Base-by-base conservation (phyloP, 2,113 vertebrate genomes). In the Otocyon megalotis region DNA sequence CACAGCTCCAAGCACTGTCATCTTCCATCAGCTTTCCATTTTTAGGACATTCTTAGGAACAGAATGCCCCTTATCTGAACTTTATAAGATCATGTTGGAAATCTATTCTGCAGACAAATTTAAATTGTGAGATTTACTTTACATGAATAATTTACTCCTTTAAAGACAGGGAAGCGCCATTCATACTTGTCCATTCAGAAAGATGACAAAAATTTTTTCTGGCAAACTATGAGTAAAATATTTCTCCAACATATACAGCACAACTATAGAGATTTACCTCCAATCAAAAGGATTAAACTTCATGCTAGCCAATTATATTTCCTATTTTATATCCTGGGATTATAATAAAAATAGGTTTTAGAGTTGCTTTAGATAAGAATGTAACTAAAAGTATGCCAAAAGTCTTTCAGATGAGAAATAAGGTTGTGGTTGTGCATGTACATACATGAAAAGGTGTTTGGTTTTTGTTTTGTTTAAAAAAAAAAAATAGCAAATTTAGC, bases 11-110 rank as follows among this genome's bases (percentile, higher is more conserved):
- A 82, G 48, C 60, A 96, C 71, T 54, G 53, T n/a, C 65, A 50
- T 65, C n/a, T 48, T 95, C 71, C n/a, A 72, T 28, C 35, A 88
- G 77, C 65, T 98, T 98, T 98, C 98, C 98, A 99, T 99, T 98
- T 99, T 98, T 97, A 98, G 97, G 94, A 96, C 98, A 98, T 98
- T 98, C 97, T 98, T 97, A 98, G 97, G 90, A 97, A 97, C 3
- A 96, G 83, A 98, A 98, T 98, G 98, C 58, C 96, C 98, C 98
- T 99, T 98, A 99, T 99, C 98, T 99, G 99, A 99, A 98, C 98
- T 80, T 96, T 80, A 97, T 58, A 87, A 74, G 76, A 97, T 97
- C 95, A 98, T 72, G 94, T 35, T 94, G 97, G 94, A 98, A 96
- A 95, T 97, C 87, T 97, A 97, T 89, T 98, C 90, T 96, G 97